These are phyloP conservation scores for Oscheius sp. DNA, from an alignment of 2,888 invertebrate genomes.

Conservation along the genomic window DNA sequence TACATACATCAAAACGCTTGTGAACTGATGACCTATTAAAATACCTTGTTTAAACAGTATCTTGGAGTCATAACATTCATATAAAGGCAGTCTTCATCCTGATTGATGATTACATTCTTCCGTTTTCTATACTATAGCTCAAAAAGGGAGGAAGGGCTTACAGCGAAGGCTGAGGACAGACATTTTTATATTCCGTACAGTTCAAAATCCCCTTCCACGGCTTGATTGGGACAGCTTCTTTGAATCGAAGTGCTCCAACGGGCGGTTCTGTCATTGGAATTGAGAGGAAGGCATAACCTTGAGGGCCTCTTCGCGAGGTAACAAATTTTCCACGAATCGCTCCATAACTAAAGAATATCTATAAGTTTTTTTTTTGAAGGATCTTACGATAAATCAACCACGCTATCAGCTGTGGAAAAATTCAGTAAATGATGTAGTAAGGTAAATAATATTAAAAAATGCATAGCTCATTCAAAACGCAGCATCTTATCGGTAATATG, in stretches of 20 bases:
- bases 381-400: no score
- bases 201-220: constrained; percentile 7
- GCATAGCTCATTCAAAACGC: no score
- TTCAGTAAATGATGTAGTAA: no score
- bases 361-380: neutral
- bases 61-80: neutral
- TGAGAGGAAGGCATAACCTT: constrained; percentile 1
- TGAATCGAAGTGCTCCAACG: constrained; percentile 6
- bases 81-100: neutral
- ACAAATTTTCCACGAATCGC: neutral
- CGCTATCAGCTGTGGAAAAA: no score
- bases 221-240: constrained; percentile 3
- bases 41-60: constrained; percentile 8
- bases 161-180: neutral
- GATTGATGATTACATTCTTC: neutral
- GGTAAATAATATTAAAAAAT: no score
- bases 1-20: no score
- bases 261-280: constrained; percentile 15
- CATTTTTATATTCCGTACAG: neutral
- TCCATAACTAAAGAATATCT: no score
- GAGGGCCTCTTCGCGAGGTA: neutral
- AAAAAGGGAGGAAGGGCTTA: neutral
- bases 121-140: neutral
- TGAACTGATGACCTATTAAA: no score
- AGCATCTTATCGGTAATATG: no score